Percentiles rank a stretch among this genome's conserved stretches.
phyloP scores from a whole-genome alignment of 2,888 invertebrate species.

The Operophtera brumata region DNA sequence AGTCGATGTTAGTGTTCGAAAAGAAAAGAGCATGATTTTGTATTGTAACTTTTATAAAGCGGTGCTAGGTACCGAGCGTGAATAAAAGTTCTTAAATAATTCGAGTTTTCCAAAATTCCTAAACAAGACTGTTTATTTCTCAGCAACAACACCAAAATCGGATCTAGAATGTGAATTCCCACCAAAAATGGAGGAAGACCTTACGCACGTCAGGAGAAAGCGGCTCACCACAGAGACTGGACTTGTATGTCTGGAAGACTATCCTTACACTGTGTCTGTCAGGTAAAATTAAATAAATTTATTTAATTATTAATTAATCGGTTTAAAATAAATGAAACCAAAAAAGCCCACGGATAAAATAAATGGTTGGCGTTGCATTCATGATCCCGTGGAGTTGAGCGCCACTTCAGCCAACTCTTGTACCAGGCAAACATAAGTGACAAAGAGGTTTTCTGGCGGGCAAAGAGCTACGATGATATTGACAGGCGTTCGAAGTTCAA shows the following conservation, averaged over 20 bases:
- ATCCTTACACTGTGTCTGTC: conserved; percentile 71
- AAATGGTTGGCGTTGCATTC: too few relatives aligned
- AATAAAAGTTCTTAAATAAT: too few relatives aligned
- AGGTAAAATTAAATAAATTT: conserved; percentile 45
- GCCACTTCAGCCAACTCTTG: conserved; percentile 15
- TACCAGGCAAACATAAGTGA: conserved; percentile 21
- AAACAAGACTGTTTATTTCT: conserved; percentile 10
- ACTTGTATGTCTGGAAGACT: conserved; percentile 71
- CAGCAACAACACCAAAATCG: conserved; percentile 42
- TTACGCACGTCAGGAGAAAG: conserved; percentile 65
- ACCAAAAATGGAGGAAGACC: conserved; percentile 66
- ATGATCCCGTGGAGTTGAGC: conserved; percentile 13
- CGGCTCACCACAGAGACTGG: conserved; percentile 68
- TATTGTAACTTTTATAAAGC: too few relatives aligned
- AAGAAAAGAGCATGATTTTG: too few relatives aligned
- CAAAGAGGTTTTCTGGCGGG: neutral
- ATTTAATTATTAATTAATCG: too few relatives aligned
- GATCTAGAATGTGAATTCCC: conserved; percentile 74
- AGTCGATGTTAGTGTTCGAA: too few relatives aligned
- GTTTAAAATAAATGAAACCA: too few relatives aligned
- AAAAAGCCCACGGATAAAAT: too few relatives aligned
- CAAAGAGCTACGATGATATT: neutral
- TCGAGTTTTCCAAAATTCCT: too few relatives aligned
- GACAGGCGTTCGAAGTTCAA: neutral
- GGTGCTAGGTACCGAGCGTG: too few relatives aligned